phyloP scores from a whole-genome alignment of 37 sponge, comb jelly and placozoan species.

The Ianthella basta region DNA sequence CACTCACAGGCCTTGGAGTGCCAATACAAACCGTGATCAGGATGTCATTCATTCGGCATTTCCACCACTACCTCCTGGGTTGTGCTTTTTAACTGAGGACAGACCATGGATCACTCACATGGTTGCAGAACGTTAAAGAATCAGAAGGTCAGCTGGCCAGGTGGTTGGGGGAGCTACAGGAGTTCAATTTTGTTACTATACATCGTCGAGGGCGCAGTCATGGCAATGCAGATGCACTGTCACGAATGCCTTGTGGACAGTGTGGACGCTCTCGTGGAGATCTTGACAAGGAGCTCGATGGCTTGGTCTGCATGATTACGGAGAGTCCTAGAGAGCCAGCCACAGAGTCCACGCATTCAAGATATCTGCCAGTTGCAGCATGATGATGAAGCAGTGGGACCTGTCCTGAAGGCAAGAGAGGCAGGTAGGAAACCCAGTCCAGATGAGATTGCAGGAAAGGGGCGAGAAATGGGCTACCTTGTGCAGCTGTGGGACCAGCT shows the following conservation, averaged over 20 bases:
- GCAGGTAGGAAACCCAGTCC: too few species aligned
- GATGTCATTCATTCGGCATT: slow-evolving; percentile 32
- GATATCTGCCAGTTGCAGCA: too few species aligned
- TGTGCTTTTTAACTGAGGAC: slow-evolving; percentile 31
- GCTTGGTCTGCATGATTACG: not conserved
- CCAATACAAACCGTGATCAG: too few species aligned
- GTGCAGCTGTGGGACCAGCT: too few species aligned
- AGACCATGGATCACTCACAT: too few species aligned
- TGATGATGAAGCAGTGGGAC: too few species aligned
- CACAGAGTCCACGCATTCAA: too few species aligned
- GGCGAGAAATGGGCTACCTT: too few species aligned
- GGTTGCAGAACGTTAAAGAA: slow-evolving; percentile 36
- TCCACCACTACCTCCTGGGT: slow-evolving; percentile 41
- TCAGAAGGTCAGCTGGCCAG: slow-evolving; percentile 37
- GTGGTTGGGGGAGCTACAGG: slow-evolving; percentile 40
- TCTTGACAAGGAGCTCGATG: not conserved
- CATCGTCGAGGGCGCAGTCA: slow-evolving; percentile 33
- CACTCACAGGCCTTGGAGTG: too few species aligned
- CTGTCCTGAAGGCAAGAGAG: too few species aligned
- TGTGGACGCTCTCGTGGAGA: slow-evolving; percentile 12
- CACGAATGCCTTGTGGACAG: slow-evolving; percentile 38
- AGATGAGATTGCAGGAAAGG: too few species aligned
- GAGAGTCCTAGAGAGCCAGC: not conserved
- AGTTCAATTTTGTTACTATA: slow-evolving; percentile 32
- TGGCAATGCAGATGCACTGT: too few species aligned